These are phyloP conservation scores for Halcyon chelicuti DNA, from an alignment of 2,797 vertebrate species.

Conservation along the genomic window DNA sequence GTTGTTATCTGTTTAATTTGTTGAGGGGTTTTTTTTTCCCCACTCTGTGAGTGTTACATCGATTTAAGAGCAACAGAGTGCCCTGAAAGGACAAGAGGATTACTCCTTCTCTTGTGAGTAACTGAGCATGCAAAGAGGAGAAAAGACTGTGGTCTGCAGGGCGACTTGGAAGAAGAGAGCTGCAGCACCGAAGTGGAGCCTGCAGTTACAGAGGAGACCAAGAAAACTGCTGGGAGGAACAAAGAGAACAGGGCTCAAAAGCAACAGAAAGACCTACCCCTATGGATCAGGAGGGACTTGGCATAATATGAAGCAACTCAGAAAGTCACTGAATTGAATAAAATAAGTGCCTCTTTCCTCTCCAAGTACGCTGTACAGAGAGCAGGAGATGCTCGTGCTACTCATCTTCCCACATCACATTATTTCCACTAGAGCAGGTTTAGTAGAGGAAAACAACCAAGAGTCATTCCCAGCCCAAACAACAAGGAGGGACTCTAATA, in stretches of 20 bases:
- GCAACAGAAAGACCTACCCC: background rate
- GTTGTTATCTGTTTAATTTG: background rate
- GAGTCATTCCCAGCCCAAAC: background rate
- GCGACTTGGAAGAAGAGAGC: background rate
- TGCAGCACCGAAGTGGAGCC: background rate
- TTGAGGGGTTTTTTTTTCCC: fast-evolving
- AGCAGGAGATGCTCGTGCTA: background rate
- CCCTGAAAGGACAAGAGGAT: background rate
- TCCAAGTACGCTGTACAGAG: background rate
- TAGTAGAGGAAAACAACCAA: background rate
- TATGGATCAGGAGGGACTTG: background rate
- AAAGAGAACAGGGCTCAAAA: background rate
- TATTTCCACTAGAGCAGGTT: background rate
- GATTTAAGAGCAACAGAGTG: background rate
- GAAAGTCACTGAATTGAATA: background rate
- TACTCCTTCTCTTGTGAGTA: background rate
- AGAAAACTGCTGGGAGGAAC: background rate
- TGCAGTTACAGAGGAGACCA: background rate
- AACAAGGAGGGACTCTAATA: background rate
- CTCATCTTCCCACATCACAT: background rate
- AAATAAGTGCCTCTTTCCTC: background rate
- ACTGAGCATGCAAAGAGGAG: background rate
- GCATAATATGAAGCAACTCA: background rate
- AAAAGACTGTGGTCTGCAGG: background rate
- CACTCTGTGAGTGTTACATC: background rate